phyloP scores from a whole-genome alignment of 92 coral and sea anemone genomes.

The Palythoa grandiflora region DNA sequence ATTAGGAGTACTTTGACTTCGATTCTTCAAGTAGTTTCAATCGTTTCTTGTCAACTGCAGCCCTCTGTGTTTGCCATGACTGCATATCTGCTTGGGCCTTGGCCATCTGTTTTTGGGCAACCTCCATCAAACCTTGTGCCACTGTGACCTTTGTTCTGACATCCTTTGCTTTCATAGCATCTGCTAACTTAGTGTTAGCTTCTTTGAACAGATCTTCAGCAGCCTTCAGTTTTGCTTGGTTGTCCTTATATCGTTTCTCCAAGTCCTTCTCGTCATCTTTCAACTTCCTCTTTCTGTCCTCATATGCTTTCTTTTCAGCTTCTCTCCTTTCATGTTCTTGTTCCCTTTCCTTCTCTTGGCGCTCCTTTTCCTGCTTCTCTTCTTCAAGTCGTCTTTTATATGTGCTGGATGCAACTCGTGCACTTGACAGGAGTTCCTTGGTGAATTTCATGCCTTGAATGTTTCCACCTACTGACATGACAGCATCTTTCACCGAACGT shows the following conservation, averaged over 20 bases:
- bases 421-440: constrained; percentile 20
- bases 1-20: constrained; percentile 6
- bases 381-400: constrained; percentile 28
- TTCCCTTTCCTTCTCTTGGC: constrained; percentile 17
- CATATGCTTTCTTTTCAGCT: constrained; percentile 13
- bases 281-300: constrained; percentile 18
- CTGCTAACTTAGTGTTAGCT: constrained; percentile 34
- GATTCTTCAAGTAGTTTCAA: constrained; percentile 9
- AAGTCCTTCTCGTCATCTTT: constrained; percentile 14
- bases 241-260: constrained; percentile 18
- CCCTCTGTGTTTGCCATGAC: constrained; percentile 18
- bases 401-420: constrained; percentile 22
- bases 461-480: constrained; percentile 24
- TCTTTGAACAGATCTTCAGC: constrained; percentile 34
- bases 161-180: constrained; percentile 28
- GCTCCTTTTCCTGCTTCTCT: constrained; percentile 33
- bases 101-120: constrained; percentile 30
- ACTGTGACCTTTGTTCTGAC: constrained; percentile 31
- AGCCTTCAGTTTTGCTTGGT: constrained; percentile 30
- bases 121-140: constrained; percentile 34
- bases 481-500: constrained; percentile 24
- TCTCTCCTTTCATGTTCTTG: constrained; percentile 5
- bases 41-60: constrained; percentile 17
- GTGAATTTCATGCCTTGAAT: constrained; percentile 20
- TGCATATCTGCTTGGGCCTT: constrained; percentile 29